Base-by-base conservation (phyloP, 2,888 invertebrate species). In the Eupithecia subfuscata region DNA sequence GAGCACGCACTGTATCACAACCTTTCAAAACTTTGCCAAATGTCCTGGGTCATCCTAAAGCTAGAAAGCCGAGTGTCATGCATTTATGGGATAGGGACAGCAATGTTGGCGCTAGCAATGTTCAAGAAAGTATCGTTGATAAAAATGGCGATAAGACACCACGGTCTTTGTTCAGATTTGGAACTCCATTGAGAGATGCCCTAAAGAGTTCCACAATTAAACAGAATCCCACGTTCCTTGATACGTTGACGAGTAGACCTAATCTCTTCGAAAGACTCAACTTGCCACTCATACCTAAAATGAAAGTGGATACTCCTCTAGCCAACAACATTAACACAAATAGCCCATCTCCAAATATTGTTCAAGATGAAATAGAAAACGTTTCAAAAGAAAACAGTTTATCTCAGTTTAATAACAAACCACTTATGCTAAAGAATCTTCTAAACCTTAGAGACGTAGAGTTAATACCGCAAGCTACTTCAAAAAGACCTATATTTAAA, bases 391-490 rank as follows among this genome's bases (percentile, higher is more conserved):
- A 69, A 16, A 72, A 71, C 16, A 52, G 69, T 40, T 5, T 71
- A 11, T 73, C 71, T 67, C 71, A 60, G 16, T 40, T 76, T 0
- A 68, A 74, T 25, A 79, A 79, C n/a, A 64, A 69, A 60, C 85
- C 86, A 7, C 64, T 82, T 7, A 76, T 77, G 60, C 69, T 90
- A 18, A 86, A 85, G 79, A 87, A 87, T 73, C 80, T 90, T 60
- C 76, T 89, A 4, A 91, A 91, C 68, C 81, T 91, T 67, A 88
- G 83, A 81, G 91, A 91, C 52, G 88, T 90, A 11, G 86, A 87
- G 52, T 75, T 86, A 0, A 69, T 86, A 25, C 78, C 78, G 60
- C 79, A 77, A 76, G 73, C 64, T 56, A 56, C 52, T 48, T 72
- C 56, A 56, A 79, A 73, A 52, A 73, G 69, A 67, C 48, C 75